phyloP scores from a whole-genome alignment of 2,888 invertebrate species.

The Epsilonema sp. region DNA sequence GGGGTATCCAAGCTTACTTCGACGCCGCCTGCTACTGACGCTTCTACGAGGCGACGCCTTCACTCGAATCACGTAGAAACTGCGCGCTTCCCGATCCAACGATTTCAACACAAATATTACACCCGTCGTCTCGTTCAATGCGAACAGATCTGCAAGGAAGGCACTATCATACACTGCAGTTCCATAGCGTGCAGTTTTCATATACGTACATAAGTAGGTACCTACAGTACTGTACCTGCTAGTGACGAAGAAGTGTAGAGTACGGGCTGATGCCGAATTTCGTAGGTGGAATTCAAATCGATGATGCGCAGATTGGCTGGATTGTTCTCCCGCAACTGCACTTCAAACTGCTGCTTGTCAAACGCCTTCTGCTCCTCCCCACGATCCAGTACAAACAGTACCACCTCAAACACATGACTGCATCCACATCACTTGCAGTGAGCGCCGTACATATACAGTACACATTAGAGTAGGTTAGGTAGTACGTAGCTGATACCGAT shows the following conservation, averaged over 20 bases:
- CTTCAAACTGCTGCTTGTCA: not conserved
- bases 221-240: too few species aligned
- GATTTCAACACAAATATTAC: not conserved
- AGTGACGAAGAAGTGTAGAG: too few species aligned
- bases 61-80: not conserved
- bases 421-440: not conserved
- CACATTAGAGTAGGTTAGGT: too few species aligned
- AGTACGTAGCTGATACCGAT: too few species aligned
- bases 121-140: not conserved
- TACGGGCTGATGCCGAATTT: not conserved
- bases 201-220: too few species aligned
- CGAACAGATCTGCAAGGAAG: not conserved
- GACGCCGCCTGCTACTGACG: too few species aligned
- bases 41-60: not conserved
- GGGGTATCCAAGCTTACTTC: too few species aligned
- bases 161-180: too few species aligned
- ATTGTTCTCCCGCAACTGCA: not conserved
- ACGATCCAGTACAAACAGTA: not conserved
- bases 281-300: not conserved
- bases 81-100: not conserved
- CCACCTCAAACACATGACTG: too few species aligned
- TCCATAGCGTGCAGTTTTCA: too few species aligned
- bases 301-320: not conserved
- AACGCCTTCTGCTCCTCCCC: not conserved
- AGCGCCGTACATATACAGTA: not conserved